Evolutionary conservation across 37 sponge, comb jelly and placozoan species (phyloP).

Genomic region (Theonella swinhoei): DNA sequence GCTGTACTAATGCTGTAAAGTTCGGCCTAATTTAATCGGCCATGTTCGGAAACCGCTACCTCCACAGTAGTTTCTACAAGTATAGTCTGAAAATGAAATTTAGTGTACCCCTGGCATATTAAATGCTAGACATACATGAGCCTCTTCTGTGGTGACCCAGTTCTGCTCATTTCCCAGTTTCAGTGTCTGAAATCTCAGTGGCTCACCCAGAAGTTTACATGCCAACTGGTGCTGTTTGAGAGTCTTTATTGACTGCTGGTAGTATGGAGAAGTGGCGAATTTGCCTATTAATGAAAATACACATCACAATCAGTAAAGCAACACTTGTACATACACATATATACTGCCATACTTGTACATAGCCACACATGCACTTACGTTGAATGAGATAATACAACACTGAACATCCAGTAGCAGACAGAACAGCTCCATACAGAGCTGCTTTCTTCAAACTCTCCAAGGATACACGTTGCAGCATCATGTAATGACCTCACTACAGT

Average conservation of each 20-base stretch:
- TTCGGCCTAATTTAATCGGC: no score
- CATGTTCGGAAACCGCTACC: no score
- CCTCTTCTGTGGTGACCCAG: slow-evolving; percentile 30
- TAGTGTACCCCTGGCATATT: background rate
- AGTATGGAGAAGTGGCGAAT: slow-evolving; percentile 41
- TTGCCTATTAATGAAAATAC: background rate
- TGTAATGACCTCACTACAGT: no score
- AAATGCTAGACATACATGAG: slow-evolving; percentile 29
- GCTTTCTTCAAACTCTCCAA: slow-evolving; percentile 44
- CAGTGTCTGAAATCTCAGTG: slow-evolving; percentile 51
- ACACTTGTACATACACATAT: background rate
- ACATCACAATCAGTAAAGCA: no score
- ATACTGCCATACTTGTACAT: background rate
- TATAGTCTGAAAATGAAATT: background rate
- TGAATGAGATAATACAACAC: slow-evolving; percentile 68
- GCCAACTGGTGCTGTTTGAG: slow-evolving; percentile 40
- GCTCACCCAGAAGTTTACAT: slow-evolving; percentile 46
- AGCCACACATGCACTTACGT: slow-evolving; percentile 38
- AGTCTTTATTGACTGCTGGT: slow-evolving; percentile 51
- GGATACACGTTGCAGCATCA: slow-evolving; percentile 45
- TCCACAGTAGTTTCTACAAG: background rate
- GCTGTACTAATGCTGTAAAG: no score
- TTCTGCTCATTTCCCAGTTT: slow-evolving; percentile 39
- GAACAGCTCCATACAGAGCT: slow-evolving; percentile 66
- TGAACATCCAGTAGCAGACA: slow-evolving; percentile 58